Evolutionary conservation across 2,888 invertebrate species (phyloP), one percentile per base, ranked within the genome.

Genomic region (Caradrina clavipalpis): DNA sequence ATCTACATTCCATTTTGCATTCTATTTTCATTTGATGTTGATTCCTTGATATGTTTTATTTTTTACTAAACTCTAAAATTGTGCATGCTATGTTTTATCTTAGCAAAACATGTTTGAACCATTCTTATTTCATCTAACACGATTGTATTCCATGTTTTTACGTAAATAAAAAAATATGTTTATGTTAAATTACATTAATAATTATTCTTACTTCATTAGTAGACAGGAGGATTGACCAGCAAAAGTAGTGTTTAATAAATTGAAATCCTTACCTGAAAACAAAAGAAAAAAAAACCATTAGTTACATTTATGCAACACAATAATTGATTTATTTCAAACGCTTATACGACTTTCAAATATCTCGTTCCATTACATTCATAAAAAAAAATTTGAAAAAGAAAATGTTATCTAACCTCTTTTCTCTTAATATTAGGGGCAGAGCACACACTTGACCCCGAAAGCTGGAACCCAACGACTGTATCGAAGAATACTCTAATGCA

Each of bases 401-500:
- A 61, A 50, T 49, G 19, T 57, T 60, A 45, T 19, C 50, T 42
- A 55, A 22, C 31, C 26, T 57, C 45, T 57, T 55, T 21, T 10
- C 22, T 47, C 17, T 45, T 47, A 21, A 31, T 70, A 60, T 57
- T 45, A 42, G 17, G 60, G 55, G 19, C 19, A 53, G 0, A 31
- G 35, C 45, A 26, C 57, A 35, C 45, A 13, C 42, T 71, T 76
- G 72, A 72, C 51, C 71, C 22, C 22, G 19, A 10, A 19, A 42
- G 10, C 19, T 19, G 15, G 15, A 21, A 65, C 54, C 5, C 60
- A 61, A 49, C 61, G 73, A 76, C 59, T 53, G 26, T 58, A 62
- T 57, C 78, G 22, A 53, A 57, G 49, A 55, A 63, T 73, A 68
- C 53, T 63, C 73, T 50, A 61, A 39, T 49, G 42, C 42, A 72